These are phyloP conservation scores for Cephonodes hylas DNA, from an alignment of 2,888 invertebrate species.

Conservation along the genomic window DNA sequence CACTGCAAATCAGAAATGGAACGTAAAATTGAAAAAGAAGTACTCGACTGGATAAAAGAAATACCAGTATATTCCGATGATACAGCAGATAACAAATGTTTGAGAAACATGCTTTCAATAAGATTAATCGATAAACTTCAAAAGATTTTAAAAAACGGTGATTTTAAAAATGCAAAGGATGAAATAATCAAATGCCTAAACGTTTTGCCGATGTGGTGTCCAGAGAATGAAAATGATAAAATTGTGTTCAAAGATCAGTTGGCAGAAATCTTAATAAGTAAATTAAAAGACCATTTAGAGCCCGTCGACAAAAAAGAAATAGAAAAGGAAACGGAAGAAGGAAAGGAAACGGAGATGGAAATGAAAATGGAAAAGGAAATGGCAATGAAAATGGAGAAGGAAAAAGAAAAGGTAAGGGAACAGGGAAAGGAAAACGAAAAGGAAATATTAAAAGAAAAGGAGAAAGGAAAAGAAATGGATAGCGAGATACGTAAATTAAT, in stretches of 20 bases:
- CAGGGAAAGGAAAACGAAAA: too few species aligned
- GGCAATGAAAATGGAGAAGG: too few species aligned
- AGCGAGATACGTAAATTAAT: not conserved
- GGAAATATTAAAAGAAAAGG: too few species aligned
- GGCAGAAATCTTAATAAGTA: constrained; percentile 31
- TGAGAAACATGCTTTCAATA: constrained; percentile 29
- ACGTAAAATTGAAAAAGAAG: constrained; percentile 19
- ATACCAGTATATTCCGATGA: constrained; percentile 42
- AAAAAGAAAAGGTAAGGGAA: too few species aligned
- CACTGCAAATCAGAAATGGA: constrained; percentile 13
- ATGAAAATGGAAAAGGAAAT: too few species aligned
- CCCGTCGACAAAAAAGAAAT: not conserved
- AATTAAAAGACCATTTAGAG: constrained; percentile 19
- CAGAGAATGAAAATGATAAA: constrained; percentile 29
- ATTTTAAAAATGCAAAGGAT: constrained; percentile 30
- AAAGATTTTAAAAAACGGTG: constrained; percentile 24
- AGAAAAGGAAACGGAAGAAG: too few species aligned
- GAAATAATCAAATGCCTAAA: constrained; percentile 33
- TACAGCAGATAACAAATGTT: constrained; percentile 21
- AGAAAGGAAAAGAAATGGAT: not conserved
- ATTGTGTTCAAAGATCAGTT: constrained; percentile 34
- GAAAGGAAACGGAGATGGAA: too few species aligned
- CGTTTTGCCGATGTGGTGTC: constrained; percentile 46
- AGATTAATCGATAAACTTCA: constrained; percentile 31
- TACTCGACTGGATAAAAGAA: constrained; percentile 38